phyloP scores from a whole-genome alignment of 2,888 invertebrate species.

The Drosophila mettleri region DNA sequence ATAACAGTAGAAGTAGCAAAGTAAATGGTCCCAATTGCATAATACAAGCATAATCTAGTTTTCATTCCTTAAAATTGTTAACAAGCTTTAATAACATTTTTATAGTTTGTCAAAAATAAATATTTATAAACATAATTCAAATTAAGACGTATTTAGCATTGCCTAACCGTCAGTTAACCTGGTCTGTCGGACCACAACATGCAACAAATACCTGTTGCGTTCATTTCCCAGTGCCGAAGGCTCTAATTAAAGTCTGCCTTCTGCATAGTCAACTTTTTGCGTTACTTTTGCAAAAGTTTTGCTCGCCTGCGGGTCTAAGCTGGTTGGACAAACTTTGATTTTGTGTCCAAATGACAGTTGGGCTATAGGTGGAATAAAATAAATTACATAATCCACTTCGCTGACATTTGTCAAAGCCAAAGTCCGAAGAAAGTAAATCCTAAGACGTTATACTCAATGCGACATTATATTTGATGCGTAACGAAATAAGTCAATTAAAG shows the following conservation, averaged over 20 bases:
- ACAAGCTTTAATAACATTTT: constrained; percentile 38
- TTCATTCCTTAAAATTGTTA: constrained; percentile 30
- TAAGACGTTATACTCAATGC: constrained; percentile 40
- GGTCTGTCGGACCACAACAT: constrained; percentile 7
- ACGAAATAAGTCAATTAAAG: constrained; percentile 32
- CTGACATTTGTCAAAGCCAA: constrained; percentile 61
- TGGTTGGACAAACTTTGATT: constrained; percentile 51
- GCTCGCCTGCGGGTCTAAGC: constrained; percentile 42
- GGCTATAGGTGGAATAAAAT: constrained; percentile 50
- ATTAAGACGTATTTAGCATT: background rate
- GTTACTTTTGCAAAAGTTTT: constrained; percentile 61
- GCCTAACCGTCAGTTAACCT: background rate
- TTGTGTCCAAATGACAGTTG: constrained; percentile 47
- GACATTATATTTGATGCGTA: constrained; percentile 30
- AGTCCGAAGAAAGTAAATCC: constrained; percentile 12
- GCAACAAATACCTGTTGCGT: constrained; percentile 64
- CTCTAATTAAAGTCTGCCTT: constrained; percentile 60
- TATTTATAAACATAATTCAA: too few species aligned
- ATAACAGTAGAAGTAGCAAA: constrained; percentile 17
- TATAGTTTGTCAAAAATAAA: background rate
- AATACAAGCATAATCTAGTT: constrained; percentile 44
- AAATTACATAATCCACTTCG: constrained; percentile 71
- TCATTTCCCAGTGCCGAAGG: constrained; percentile 22
- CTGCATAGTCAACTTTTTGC: constrained; percentile 55
- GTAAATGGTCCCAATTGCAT: constrained; percentile 62